Base-by-base conservation (phyloP, 2,888 invertebrate species). In the Apoda limacodes region DNA sequence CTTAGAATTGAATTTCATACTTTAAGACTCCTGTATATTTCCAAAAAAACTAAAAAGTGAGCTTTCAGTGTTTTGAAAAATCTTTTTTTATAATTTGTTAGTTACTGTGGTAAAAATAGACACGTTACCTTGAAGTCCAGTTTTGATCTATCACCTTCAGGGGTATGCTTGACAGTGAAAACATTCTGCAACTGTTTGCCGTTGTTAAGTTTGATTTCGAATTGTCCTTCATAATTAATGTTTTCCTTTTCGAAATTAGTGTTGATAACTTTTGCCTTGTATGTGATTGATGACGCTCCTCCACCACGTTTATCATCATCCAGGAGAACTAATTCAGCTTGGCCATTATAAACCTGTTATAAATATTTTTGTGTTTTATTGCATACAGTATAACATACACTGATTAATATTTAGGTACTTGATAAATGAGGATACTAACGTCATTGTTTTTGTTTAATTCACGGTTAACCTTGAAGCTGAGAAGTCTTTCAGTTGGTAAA, bases 401-500 rank as follows among this genome's bases (percentile, higher is more conserved):
- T n/a, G n/a, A n/a, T n/a, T n/a, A n/a, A n/a, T n/a, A n/a, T n/a
- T n/a, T n/a, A n/a, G n/a, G n/a, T n/a, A n/a, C n/a, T n/a, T n/a
- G n/a, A n/a, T n/a, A n/a, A n/a, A n/a, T n/a, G n/a, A n/a, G n/a
- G n/a, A n/a, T 20, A 60, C 69, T 60, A 40, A 74, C 75, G 28
- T 60, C 55, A 20, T 65, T 48, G 17, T 55, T 60, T 0, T 44
- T 28, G 1, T 37, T 42, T 5, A 68, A 5, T 1, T 75, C 69
- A 1, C 72, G 57, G 44, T 80, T 54, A 4, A 68, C 35, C 35
- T 74, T 76, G 9, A 78, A 42, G 24, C 52, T 62, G 3, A 83
- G 52, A 25, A 64, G 63, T 2, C 81, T 52, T 25, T 76, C 72
- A 5, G 65, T 69, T 2, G 83, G 82, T 21, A 82, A 52, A 1